Conservation (phyloP, 1,140 invertebrate genomes). For the Nasonia vitripennis region DNA sequence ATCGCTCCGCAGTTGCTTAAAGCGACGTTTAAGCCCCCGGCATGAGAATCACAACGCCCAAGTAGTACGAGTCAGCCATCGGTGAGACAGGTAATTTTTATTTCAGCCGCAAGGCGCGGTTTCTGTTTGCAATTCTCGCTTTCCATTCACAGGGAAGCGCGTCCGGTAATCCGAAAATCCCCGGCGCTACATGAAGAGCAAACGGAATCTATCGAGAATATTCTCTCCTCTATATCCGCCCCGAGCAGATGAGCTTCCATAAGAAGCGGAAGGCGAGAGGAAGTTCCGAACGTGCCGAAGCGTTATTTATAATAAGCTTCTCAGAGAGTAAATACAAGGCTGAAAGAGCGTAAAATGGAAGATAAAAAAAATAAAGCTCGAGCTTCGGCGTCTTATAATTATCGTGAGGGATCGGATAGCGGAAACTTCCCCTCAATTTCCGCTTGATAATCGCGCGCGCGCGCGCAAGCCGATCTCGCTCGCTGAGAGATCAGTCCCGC, state of each 20-base stretch:
- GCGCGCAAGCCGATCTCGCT: not conserved
- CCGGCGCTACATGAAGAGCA: not conserved
- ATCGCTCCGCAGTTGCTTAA: not conserved
- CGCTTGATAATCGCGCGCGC: conserved; percentile 3
- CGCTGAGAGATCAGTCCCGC: not conserved
- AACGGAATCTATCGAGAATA: not conserved
- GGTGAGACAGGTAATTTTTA: not conserved
- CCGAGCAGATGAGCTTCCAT: not conserved
- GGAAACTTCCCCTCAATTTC: not conserved
- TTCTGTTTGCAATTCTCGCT: not conserved
- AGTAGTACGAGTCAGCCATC: not conserved
- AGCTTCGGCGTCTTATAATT: not conserved
- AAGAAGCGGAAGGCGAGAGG: not conserved
- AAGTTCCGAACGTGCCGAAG: not conserved
- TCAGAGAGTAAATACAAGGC: conserved; percentile 7
- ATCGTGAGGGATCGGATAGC: not conserved
- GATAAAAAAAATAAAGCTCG: not conserved
- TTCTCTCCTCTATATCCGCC: not conserved
- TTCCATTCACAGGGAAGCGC: not conserved
- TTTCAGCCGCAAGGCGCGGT: not conserved
- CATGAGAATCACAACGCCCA: not conserved
- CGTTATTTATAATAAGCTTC: conserved; percentile 23
- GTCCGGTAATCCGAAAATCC: not conserved
- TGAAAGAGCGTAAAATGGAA: conserved; percentile 52
- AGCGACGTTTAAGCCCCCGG: no score